These are phyloP conservation scores for Tragelaphus strepsiceros DNA, from an alignment of 2,113 vertebrate species.

Conservation along the genomic window DNA sequence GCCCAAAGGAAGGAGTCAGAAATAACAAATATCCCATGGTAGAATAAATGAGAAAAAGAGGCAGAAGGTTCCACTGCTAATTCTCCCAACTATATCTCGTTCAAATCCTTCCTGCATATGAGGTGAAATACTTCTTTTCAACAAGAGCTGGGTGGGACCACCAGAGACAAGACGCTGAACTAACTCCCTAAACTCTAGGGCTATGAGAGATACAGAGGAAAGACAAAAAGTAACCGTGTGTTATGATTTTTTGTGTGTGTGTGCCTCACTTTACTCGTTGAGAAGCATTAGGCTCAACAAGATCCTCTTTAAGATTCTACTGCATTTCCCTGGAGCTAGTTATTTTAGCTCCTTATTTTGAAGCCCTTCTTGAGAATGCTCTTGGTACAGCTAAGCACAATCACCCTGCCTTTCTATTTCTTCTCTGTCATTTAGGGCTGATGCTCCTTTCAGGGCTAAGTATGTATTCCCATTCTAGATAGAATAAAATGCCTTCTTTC, in stretches of 20 bases:
- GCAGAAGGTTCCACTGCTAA: not conserved
- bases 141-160: not conserved
- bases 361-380: conserved; percentile 15
- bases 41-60: not conserved
- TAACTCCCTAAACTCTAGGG: not conserved
- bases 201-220: not conserved
- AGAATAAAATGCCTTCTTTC: not conserved
- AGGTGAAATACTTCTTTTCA: not conserved
- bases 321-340: not conserved
- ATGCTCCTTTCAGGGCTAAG: not conserved
- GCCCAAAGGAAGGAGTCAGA: not conserved
- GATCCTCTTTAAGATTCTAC: not conserved
- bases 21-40: not conserved
- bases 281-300: not conserved
- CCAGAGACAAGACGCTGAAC: not conserved
- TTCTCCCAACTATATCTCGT: not conserved
- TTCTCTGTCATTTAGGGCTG: not conserved
- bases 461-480: not conserved
- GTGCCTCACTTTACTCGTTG: not conserved
- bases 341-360: not conserved
- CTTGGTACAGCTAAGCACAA: not conserved
- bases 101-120: not conserved
- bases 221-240: not conserved
- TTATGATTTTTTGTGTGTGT: not conserved
- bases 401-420: not conserved